Percentiles rank a stretch among this genome's conserved stretches.
Evolutionary conservation across 2,113 vertebrate species (phyloP).

Genomic region (Forbesichthys papilliferus): DNA sequence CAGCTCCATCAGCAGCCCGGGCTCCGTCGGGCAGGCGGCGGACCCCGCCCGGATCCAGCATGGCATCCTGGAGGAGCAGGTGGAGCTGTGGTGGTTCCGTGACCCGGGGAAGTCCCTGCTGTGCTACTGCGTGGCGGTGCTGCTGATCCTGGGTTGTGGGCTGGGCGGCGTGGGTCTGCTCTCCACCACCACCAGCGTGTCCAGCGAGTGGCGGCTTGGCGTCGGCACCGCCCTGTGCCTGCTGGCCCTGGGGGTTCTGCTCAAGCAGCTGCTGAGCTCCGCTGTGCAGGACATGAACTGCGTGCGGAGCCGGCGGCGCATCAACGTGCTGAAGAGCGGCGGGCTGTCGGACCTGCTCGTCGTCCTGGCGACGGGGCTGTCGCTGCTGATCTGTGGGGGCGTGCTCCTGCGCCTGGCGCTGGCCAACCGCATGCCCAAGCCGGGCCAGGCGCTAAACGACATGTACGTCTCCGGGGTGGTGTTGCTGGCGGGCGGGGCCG

Average conservation of each 20-base stretch:
- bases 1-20: conserved; percentile 38
- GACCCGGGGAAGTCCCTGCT: conserved; percentile 89
- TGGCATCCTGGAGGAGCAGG: conserved; percentile 90
- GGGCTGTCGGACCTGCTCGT: conserved; percentile 87
- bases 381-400: conserved; percentile 84
- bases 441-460: conserved; percentile 77
- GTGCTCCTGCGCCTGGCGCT: conserved; percentile 86
- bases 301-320: conserved; percentile 85
- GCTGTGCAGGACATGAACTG: conserved; percentile 99
- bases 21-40: conserved; percentile 32
- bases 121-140: conserved; percentile 87
- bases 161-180: conserved; percentile 88
- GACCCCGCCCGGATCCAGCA: conserved; percentile 80
- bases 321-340: conserved; percentile 90
- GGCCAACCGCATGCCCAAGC: conserved; percentile 79
- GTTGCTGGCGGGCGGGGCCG: conserved; percentile 79
- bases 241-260: conserved; percentile 88
- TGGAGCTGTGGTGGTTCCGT: conserved; percentile 97
- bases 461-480: conserved; percentile 92
- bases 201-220: conserved; percentile 92
- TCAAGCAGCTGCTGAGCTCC: conserved; percentile 96
- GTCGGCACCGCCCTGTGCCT: conserved; percentile 89
- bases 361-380: conserved; percentile 83
- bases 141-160: conserved; percentile 88
- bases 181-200: conserved; percentile 92